A percentile compares a stretch with the other conserved stretches of the same genome.
These are phyloP conservation scores for Apteryx owenii DNA, from an alignment of 2,113 vertebrate species.

Conservation along the genomic window DNA sequence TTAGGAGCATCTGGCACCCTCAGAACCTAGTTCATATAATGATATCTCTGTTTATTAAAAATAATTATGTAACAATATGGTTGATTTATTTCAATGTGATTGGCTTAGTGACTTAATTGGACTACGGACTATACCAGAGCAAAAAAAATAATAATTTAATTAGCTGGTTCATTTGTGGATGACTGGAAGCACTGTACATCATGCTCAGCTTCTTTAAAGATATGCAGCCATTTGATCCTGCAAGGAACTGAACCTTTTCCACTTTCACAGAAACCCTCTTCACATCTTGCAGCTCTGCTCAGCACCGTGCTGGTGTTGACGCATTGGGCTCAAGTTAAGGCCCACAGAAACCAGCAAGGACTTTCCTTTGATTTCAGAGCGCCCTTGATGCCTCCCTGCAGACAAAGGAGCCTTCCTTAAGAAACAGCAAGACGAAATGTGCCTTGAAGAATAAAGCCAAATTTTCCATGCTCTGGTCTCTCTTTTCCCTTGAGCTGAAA, in stretches of 20 bases:
- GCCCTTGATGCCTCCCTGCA: fast-evolving
- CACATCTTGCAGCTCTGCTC: neutral
- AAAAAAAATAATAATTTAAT: conserved; percentile 67
- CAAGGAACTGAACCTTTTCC: neutral
- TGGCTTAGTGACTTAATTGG: conserved; percentile 79
- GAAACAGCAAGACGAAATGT: neutral
- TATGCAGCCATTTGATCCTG: neutral
- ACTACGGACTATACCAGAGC: conserved; percentile 56
- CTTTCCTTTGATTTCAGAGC: neutral
- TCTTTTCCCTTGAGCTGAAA: neutral
- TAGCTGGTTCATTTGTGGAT: conserved; percentile 70
- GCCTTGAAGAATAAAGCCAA: neutral
- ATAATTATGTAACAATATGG: conserved; percentile 79
- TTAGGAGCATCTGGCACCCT: conserved; percentile 81
- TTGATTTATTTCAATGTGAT: conserved; percentile 80
- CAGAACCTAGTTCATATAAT: conserved; percentile 74
- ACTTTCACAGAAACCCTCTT: neutral
- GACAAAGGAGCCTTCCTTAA: neutral
- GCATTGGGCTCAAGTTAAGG: neutral
- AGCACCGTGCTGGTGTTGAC: neutral
- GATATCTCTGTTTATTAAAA: conserved; percentile 79
- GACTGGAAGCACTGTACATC: conserved; percentile 24
- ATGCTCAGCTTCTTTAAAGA: conserved; percentile 47
- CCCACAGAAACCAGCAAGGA: neutral
- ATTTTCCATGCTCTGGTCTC: neutral